A percentile compares a stretch with the other conserved stretches of the same genome.
phyloP scores from a whole-genome alignment of 35 echinoderm and acorn worm genomes.

The Ptychodera flava region DNA sequence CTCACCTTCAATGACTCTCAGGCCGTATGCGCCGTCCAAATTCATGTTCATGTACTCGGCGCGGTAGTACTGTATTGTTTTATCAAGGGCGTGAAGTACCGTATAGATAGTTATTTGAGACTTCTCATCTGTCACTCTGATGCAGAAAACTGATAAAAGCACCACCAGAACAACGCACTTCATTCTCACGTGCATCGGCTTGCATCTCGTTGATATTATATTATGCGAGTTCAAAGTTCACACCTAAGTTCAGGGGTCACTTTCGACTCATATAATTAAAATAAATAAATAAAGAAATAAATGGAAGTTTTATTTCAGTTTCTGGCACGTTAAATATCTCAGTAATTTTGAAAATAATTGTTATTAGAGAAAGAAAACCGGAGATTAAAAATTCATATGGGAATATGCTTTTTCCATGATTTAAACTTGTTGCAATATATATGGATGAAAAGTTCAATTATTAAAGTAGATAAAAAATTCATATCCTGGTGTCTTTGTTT shows the following conservation, averaged over 20 bases:
- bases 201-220: not conserved
- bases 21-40: not conserved
- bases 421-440: too few relatives aligned
- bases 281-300: too few relatives aligned
- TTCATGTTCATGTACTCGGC: not conserved
- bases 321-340: too few relatives aligned
- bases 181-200: not conserved
- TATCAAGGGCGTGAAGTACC: not conserved
- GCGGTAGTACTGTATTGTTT: not conserved
- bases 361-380: too few relatives aligned
- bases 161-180: not conserved
- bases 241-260: not conserved
- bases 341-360: too few relatives aligned
- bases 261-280: too few relatives aligned
- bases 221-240: not conserved
- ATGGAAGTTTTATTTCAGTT: too few relatives aligned
- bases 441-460: too few relatives aligned
- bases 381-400: too few relatives aligned
- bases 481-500: too few relatives aligned
- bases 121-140: not conserved
- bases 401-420: too few relatives aligned
- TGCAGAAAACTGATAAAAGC: not conserved
- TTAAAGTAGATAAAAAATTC: too few relatives aligned
- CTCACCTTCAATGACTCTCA: not conserved
- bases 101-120: not conserved